phyloP scores from a whole-genome alignment of 2,888 invertebrate genomes.

The Chrysomela aeneicollis region DNA sequence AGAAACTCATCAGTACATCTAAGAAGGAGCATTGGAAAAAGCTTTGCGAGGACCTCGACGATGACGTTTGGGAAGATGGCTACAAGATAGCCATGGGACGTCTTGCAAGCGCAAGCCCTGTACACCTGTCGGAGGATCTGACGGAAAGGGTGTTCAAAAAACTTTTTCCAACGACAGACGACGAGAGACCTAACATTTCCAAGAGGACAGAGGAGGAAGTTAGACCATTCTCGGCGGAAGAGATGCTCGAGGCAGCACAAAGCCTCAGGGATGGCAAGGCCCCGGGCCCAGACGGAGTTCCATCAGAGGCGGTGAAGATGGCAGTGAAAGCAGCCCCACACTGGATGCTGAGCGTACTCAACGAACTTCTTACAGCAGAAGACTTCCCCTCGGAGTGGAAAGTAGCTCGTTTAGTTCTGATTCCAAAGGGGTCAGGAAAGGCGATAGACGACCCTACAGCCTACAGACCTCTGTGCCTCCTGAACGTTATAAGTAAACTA shows the following conservation, averaged over 20 bases:
- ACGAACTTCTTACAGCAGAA: slow-evolving; percentile 4
- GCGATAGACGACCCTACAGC: neutral
- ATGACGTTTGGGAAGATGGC: too few species aligned
- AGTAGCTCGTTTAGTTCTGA: slow-evolving; percentile 1
- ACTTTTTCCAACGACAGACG: too few species aligned
- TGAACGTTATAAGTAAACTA: neutral
- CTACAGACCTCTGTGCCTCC: neutral
- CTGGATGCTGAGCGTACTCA: neutral
- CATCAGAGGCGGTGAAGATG: slow-evolving; percentile 16
- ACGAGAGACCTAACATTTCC: too few species aligned
- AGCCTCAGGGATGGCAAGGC: neutral
- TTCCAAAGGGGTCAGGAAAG: neutral
- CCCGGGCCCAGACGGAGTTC: slow-evolving; percentile 19
- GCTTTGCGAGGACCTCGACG: too few species aligned
- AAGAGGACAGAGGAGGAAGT: too few species aligned
- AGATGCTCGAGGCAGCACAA: too few species aligned
- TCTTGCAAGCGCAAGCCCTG: too few species aligned
- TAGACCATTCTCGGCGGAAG: neutral
- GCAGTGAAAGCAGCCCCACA: slow-evolving; percentile 9
- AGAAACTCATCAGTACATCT: too few species aligned
- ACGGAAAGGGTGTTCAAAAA: too few species aligned
- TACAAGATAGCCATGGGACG: too few species aligned
- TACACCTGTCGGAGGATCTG: too few species aligned
- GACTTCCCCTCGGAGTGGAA: slow-evolving; percentile 12
- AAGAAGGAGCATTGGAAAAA: too few species aligned